Evolutionary conservation across 2,113 vertebrate species (phyloP).

Genomic region (Bufo bufo): DNA sequence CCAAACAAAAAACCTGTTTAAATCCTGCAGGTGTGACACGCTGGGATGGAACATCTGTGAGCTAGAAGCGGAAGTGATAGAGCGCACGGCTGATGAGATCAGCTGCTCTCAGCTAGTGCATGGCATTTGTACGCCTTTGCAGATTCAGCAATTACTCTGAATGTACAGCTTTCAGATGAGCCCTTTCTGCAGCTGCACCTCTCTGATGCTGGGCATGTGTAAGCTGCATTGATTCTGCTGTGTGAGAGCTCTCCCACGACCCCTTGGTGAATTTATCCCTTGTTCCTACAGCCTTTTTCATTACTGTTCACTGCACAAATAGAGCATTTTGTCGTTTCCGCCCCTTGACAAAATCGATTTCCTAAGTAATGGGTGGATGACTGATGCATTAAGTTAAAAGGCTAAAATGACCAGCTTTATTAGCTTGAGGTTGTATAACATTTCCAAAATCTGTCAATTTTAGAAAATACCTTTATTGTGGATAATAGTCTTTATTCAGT

Average conservation of each 20-base stretch:
- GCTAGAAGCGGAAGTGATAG: conserved; percentile 62
- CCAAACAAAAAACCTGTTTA: conserved; percentile 61
- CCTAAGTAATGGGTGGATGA: conserved; percentile 38
- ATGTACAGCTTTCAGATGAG: conserved; percentile 60
- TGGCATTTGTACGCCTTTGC: conserved; percentile 62
- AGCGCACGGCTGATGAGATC: conserved; percentile 64
- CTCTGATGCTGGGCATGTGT: conserved; percentile 41
- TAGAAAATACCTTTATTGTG: conserved; percentile 6
- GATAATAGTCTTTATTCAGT: neutral
- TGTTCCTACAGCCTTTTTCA: conserved; percentile 55
- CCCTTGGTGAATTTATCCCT: conserved; percentile 53
- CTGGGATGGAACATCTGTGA: conserved; percentile 68
- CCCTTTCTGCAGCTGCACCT: conserved; percentile 64
- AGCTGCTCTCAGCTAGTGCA: conserved; percentile 63
- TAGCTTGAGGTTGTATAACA: neutral
- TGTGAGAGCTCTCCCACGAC: conserved; percentile 44
- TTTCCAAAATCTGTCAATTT: neutral
- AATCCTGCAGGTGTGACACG: conserved; percentile 70
- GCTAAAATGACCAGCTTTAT: conserved; percentile 6
- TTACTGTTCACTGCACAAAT: conserved; percentile 51
- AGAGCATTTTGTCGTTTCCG: conserved; percentile 48
- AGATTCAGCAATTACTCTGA: conserved; percentile 66
- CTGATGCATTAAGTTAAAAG: conserved; percentile 41
- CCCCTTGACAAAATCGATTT: conserved; percentile 50
- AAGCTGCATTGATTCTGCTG: conserved; percentile 59